Evolutionary conservation across 2,797 vertebrate species (phyloP).

Genomic region (Macropodus opercularis): DNA sequence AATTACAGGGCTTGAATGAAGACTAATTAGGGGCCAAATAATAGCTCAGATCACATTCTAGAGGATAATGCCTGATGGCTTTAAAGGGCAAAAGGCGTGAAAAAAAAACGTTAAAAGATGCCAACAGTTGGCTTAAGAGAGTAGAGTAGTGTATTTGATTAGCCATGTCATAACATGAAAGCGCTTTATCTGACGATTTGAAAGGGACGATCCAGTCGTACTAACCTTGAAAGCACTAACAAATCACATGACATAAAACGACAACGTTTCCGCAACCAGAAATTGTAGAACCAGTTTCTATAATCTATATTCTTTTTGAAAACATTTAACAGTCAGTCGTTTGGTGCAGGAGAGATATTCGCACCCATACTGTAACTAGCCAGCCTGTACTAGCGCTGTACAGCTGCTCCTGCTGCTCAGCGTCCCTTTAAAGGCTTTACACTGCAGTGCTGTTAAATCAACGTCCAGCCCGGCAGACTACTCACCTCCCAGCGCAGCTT

Average conservation of each 20-base stretch:
- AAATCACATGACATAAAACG: no score
- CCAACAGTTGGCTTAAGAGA: constrained; percentile 24
- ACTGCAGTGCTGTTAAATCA: constrained; percentile 81
- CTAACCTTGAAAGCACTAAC: no score
- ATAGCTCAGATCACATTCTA: constrained; percentile 62
- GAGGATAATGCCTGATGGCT: constrained; percentile 63
- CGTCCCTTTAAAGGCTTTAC: constrained; percentile 65
- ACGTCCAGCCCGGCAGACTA: constrained; percentile 58
- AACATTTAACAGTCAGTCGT: constrained; percentile 38
- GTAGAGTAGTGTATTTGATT: neutral
- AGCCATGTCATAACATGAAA: constrained; percentile 9
- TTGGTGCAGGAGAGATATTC: constrained; percentile 56
- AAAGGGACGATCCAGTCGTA: no score
- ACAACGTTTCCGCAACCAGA: no score
- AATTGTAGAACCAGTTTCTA: no score
- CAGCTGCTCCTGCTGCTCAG: constrained; percentile 23
- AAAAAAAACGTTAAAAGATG: constrained; percentile 35
- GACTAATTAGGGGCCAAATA: constrained; percentile 70
- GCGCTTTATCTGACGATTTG: no score
- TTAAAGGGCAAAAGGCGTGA: constrained; percentile 61
- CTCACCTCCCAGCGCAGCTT: constrained; percentile 95
- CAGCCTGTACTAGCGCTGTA: constrained; percentile 12
- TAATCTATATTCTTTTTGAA: no score
- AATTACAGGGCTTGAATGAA: constrained; percentile 56
- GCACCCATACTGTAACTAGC: constrained; percentile 24